Evolutionary conservation across 2,888 invertebrate species (phyloP).

Genomic region (Tryphoninae sp.): DNA sequence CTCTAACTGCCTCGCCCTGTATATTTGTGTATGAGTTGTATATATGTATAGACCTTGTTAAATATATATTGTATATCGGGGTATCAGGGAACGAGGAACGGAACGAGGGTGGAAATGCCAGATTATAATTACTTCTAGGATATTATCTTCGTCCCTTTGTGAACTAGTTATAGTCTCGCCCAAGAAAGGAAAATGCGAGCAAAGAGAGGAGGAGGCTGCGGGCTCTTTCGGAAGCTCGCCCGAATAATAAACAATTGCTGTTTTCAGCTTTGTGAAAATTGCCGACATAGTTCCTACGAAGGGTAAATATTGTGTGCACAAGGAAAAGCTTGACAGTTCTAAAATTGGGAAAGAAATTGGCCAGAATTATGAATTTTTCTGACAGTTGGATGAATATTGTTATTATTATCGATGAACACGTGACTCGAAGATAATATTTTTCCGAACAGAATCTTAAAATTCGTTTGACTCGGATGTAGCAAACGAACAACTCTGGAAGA

Average conservation of each 20-base stretch:
- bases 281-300: conserved; percentile 4
- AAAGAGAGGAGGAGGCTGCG: conserved; percentile 1
- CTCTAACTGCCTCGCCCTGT: too few species aligned
- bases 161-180: conserved; percentile 19
- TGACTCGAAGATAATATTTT: too few species aligned
- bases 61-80: neutral
- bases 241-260: conserved; percentile 40
- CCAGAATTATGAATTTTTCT: neutral
- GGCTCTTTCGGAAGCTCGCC: conserved; percentile 14
- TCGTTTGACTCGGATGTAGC: neutral
- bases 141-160: conserved; percentile 36
- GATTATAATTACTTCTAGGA: conserved; percentile 37
- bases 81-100: neutral
- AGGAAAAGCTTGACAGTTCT: conserved; percentile 3
- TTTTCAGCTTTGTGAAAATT: neutral
- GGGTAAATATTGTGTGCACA: neutral
- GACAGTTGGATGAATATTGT: neutral
- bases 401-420: neutral
- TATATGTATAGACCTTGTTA: neutral
- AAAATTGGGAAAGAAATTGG: neutral
- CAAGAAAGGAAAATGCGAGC: conserved; percentile 3
- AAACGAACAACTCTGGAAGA: neutral
- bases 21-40: neutral
- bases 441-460: neutral
- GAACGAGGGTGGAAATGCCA: conserved; percentile 14